phyloP scores from a whole-genome alignment of 2,888 invertebrate genomes.

The Tenthredo mesomela region DNA sequence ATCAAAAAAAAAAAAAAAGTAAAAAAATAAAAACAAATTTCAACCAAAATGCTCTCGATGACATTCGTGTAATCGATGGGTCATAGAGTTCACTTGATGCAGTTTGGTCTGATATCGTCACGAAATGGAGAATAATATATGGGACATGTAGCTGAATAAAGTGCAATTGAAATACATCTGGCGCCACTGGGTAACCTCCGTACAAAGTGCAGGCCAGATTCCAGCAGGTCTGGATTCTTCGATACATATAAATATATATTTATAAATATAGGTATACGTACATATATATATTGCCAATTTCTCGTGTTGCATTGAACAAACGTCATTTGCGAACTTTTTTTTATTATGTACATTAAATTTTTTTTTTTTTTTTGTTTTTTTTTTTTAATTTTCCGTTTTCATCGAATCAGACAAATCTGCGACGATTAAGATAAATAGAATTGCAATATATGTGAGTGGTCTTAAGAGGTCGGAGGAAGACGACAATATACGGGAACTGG shows the following conservation, averaged over 20 bases:
- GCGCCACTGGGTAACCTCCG: slow-evolving; percentile 45
- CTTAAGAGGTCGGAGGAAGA: neutral
- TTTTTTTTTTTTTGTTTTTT: neutral
- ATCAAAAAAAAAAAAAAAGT: neutral
- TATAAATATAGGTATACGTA: neutral
- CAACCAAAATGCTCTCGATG: neutral
- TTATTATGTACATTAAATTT: neutral
- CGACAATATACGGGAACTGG: neutral
- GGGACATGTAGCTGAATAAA: slow-evolving; percentile 20
- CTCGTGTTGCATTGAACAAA: slow-evolving; percentile 5
- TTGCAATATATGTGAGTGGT: neutral
- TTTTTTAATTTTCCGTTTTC: no score
- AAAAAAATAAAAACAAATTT: neutral
- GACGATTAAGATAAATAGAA: neutral
- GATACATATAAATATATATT: slow-evolving; percentile 25
- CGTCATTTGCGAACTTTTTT: neutral
- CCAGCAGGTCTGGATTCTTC: slow-evolving; percentile 42
- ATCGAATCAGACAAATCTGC: neutral
- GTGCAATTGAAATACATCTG: slow-evolving; percentile 40
- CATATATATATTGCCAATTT: slow-evolving; percentile 2
- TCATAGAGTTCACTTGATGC: slow-evolving; percentile 8
- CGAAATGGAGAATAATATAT: slow-evolving; percentile 20
- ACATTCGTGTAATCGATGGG: neutral
- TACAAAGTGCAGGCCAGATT: slow-evolving; percentile 36
- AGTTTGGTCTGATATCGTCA: neutral